Conservation (phyloP, 2,797 vertebrate genomes). For the Loriculus beryllinus region DNA sequence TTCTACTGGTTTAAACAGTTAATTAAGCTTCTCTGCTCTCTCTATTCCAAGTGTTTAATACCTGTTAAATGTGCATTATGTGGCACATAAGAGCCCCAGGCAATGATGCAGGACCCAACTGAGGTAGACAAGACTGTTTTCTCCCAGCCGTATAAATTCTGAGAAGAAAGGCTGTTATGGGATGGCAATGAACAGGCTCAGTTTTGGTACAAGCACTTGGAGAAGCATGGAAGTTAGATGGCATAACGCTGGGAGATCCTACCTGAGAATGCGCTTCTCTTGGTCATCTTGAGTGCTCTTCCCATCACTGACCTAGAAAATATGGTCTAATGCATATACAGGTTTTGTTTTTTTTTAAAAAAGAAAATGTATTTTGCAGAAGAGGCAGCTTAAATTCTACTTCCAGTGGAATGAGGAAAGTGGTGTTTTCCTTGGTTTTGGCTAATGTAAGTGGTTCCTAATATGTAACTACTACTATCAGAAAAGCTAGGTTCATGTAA, state of each 20-base stretch:
- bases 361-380: neutral
- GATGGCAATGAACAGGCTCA: neutral
- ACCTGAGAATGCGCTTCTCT: neutral
- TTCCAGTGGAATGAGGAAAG: neutral
- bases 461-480: neutral
- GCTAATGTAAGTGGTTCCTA: neutral
- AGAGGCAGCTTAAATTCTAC: neutral
- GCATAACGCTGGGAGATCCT: neutral
- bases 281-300: neutral
- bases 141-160: neutral
- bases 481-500: neutral
- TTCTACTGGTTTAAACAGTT: neutral
- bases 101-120: neutral
- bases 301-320: neutral
- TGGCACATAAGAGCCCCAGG: neutral
- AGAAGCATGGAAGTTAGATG: neutral
- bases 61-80: neutral
- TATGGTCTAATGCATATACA: neutral
- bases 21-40: slow-evolving; percentile 13
- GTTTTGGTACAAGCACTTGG: neutral
- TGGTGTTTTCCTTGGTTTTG: neutral
- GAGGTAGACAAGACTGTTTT: neutral
- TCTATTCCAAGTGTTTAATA: slow-evolving; percentile 9
- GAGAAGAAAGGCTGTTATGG: neutral
- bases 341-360: neutral